Base-by-base conservation (phyloP, 2,797 vertebrate genomes). In the Neolamprologus multifasciatus region DNA sequence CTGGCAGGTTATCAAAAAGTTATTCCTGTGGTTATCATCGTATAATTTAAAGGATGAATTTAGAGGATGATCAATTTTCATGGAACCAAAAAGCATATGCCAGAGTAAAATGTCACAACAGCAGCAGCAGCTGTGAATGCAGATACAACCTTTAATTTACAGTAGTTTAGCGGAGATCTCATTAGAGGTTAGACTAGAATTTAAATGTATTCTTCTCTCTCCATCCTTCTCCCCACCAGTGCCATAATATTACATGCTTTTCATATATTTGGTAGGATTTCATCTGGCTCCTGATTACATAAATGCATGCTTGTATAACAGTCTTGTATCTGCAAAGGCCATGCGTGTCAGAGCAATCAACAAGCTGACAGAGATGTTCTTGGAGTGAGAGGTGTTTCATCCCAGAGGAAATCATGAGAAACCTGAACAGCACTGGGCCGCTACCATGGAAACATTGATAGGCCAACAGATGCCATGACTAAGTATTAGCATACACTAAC, bases 321-420 rank as follows among this genome's bases (percentile, higher is more conserved):
- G 69, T 64, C 16, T 52, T 62, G 78, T 62, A 59, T 77, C 76
- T 21, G 43, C 12, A 74, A 45, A 74, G 40, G 69, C 69, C 69
- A 2, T 74, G 40, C 17, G 40, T 74, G 19, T 23, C 50, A 67
- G 64, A 85, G 74, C 86, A 85, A 88, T 79, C 71, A 64, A 82
- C 77, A 84, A 45, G 43, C 40, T 74, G 43, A 79, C 79, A 78
- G 55, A 84, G 69, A 81, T 82, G 62, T 77, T 86, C 76, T 83
- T 36, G 26, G 81, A 88, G 86, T 86, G 86, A 29, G 69, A 74
- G 69, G 43, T 74, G 69, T 74, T 74, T 82, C 84, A 88, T 93
- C 91, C 89, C 86, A 81, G 76, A 93, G 92, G 94, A 95, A 93
- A 93, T 93, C 91, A 91, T 36, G 51, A 83, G 48, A 51, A 81